Conservation (phyloP, 2,797 vertebrate genomes). For the Mus spretus region DNA sequence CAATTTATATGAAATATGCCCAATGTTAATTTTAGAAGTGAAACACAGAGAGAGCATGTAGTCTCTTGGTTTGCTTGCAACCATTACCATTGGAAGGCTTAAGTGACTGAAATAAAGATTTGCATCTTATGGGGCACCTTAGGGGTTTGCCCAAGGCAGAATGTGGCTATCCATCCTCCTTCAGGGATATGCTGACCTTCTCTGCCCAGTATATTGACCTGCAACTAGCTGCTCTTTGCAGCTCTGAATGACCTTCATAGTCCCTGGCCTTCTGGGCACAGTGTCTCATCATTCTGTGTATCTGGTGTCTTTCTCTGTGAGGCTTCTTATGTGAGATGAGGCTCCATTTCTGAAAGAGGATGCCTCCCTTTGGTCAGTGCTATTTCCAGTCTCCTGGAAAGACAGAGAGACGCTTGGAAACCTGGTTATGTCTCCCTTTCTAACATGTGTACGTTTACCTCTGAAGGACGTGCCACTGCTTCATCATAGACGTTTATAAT, state of each 20-base stretch:
- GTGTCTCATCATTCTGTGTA: neutral
- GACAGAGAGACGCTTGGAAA: slow-evolving; percentile 40
- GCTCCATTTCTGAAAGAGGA: slow-evolving; percentile 38
- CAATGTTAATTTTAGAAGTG: neutral
- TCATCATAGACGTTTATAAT: slow-evolving; percentile 68
- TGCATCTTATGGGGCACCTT: neutral
- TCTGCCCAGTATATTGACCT: rapidly evolving
- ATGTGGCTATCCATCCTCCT: neutral
- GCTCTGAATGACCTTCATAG: neutral
- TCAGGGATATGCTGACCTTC: neutral
- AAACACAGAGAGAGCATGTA: neutral
- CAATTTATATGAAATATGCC: neutral
- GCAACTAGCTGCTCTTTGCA: neutral
- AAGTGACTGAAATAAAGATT: neutral
- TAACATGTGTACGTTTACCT: slow-evolving; percentile 44
- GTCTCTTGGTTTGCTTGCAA: slow-evolving; percentile 27
- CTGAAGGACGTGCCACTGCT: slow-evolving; percentile 57
- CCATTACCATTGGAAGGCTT: neutral
- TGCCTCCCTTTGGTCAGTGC: slow-evolving; percentile 51
- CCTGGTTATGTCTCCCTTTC: slow-evolving; percentile 45
- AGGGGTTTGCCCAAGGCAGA: neutral
- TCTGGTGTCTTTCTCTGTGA: rapidly evolving
- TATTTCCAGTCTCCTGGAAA: slow-evolving; percentile 60
- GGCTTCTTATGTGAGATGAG: neutral
- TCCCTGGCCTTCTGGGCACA: neutral